These are phyloP conservation scores for Cephalopterus ornatus DNA, from an alignment of 2,113 vertebrate genomes.

Conservation along the genomic window DNA sequence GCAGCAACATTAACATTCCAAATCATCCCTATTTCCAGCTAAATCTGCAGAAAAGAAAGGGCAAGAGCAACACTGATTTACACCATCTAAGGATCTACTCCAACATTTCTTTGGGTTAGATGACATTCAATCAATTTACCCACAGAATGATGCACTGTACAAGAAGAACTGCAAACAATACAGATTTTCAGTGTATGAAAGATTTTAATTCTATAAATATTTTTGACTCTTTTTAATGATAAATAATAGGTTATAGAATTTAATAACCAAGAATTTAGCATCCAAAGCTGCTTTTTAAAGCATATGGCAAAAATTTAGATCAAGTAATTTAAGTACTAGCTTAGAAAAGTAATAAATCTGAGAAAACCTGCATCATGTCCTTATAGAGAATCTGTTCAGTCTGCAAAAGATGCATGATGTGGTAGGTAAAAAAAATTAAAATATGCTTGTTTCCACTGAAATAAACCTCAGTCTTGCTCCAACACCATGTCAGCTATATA, in stretches of 20 bases:
- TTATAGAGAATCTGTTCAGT: background rate
- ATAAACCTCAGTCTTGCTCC: background rate
- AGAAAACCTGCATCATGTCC: background rate
- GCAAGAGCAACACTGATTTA: conserved; percentile 30
- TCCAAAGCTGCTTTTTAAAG: background rate
- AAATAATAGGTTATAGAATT: background rate
- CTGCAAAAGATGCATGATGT: background rate
- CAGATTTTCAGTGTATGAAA: background rate
- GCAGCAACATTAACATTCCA: conserved; percentile 37
- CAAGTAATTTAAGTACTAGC: background rate
- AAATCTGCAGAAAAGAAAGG: conserved; percentile 34
- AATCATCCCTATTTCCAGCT: background rate
- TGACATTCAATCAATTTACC: conserved; percentile 11
- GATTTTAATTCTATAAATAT: background rate
- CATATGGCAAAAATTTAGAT: background rate
- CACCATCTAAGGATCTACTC: background rate
- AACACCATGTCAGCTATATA: background rate
- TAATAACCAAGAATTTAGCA: background rate
- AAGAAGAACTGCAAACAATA: conserved; percentile 14
- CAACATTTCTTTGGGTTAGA: background rate
- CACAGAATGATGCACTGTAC: background rate
- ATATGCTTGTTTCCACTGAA: background rate
- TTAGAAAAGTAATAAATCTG: background rate
- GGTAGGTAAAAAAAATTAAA: background rate
- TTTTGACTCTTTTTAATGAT: background rate